These are phyloP conservation scores for Poeciliopsis infans DNA, from an alignment of 2,797 vertebrate species.

Conservation along the genomic window DNA sequence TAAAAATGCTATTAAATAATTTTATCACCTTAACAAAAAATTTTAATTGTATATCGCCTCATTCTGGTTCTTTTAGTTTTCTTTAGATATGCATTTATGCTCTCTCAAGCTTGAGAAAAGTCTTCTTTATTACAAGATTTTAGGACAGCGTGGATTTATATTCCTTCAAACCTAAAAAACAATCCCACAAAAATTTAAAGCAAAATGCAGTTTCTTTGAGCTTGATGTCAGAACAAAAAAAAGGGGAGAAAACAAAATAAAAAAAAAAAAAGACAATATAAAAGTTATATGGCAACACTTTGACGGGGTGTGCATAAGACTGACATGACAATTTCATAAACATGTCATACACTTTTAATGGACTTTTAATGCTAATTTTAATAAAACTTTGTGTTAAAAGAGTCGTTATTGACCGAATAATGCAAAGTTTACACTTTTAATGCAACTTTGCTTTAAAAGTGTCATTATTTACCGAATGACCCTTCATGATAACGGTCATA, in stretches of 20 bases:
- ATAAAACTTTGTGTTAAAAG: too few relatives aligned
- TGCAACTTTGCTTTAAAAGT: too few relatives aligned
- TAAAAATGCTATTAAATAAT: background rate
- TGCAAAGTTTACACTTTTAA: too few relatives aligned
- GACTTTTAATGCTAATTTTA: too few relatives aligned
- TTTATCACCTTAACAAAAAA: background rate
- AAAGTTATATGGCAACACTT: too few relatives aligned
- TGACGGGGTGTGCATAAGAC: too few relatives aligned
- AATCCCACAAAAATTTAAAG: background rate
- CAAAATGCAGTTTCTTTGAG: background rate
- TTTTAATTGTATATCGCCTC: background rate
- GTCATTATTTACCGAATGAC: too few relatives aligned
- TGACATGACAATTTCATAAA: too few relatives aligned
- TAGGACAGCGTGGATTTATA: background rate
- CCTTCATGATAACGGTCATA: too few relatives aligned
- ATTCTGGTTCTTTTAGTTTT: background rate
- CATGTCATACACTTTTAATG: too few relatives aligned
- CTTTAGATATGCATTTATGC: background rate
- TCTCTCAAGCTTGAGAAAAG: background rate
- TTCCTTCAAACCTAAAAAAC: background rate
- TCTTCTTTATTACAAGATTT: background rate
- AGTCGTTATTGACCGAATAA: too few relatives aligned
- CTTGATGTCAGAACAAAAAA: background rate
- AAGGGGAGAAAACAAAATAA: background rate
- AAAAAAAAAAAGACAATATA: too few relatives aligned